These are phyloP conservation scores for Poecilia velifera DNA, from an alignment of 2,797 vertebrate genomes.

Conservation along the genomic window DNA sequence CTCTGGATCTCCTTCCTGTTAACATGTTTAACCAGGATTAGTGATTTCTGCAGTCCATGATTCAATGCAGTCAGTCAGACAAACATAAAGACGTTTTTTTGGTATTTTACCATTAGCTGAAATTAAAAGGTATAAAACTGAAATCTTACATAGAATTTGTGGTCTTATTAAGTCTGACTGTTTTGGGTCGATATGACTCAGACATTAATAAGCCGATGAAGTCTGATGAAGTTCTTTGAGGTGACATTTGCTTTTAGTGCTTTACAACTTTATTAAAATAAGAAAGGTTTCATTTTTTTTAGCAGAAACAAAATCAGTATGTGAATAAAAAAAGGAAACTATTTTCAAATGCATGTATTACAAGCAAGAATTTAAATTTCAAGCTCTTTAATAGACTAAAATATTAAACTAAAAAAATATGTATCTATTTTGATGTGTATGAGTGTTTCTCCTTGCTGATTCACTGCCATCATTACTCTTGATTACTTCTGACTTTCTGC, in stretches of 20 bases:
- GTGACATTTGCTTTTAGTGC: not conserved
- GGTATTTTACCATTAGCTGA: not conserved
- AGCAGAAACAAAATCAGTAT: not conserved
- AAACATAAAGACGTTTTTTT: not conserved
- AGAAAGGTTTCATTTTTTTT: not conserved
- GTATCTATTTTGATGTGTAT: not conserved
- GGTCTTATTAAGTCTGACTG: not conserved
- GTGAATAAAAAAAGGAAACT: not conserved
- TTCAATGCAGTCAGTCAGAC: no score
- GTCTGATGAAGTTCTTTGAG: not conserved
- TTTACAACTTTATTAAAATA: not conserved
- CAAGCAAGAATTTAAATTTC: not conserved
- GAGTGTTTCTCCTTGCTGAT: not conserved
- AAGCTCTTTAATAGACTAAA: not conserved
- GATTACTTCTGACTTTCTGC: not conserved
- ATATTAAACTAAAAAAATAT: not conserved
- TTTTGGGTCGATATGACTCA: not conserved
- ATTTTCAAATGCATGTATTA: not conserved
- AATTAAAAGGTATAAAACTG: not conserved
- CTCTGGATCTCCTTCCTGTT: not conserved
- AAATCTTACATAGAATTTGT: not conserved
- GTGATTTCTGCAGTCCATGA: not conserved
- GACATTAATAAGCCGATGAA: not conserved
- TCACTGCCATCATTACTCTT: not conserved
- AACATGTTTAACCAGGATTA: not conserved